A percentile compares a stretch with the other conserved stretches of the same genome.
phyloP scores from a whole-genome alignment of 2,797 vertebrate species.

The Ibycter americanus region DNA sequence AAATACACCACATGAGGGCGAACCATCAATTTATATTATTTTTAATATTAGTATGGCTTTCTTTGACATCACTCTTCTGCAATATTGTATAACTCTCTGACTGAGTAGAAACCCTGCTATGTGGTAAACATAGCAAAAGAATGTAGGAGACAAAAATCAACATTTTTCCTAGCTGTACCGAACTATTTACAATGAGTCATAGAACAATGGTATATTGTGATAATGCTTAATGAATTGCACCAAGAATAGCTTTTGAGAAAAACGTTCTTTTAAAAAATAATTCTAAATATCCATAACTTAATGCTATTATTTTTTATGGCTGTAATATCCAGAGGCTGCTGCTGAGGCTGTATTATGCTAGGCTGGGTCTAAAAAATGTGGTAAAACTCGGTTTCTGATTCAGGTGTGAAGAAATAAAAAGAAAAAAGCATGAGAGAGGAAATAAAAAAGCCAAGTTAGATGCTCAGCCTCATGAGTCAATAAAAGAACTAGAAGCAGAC shows the following conservation, averaged over 20 bases:
- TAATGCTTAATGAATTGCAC: neutral
- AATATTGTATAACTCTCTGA: neutral
- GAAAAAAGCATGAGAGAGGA: neutral
- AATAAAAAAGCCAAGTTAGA: neutral
- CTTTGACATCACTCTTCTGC: neutral
- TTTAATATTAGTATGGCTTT: constrained; percentile 1
- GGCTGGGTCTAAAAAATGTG: neutral
- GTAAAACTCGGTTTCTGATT: neutral
- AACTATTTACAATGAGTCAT: neutral
- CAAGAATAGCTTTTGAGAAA: neutral
- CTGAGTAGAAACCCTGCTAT: neutral
- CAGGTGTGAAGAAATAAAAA: neutral
- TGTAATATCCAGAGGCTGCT: neutral
- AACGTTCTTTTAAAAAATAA: neutral
- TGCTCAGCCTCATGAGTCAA: neutral
- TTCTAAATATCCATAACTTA: neutral
- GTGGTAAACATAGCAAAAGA: neutral
- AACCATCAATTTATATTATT: constrained; percentile 34
- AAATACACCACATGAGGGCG: constrained; percentile 56
- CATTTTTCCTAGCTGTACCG: neutral
- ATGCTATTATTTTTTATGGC: neutral
- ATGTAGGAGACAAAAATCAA: neutral
- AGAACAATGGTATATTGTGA: neutral
- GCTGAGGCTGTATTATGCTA: neutral
- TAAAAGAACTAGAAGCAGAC: neutral